Evolutionary conservation across 2,797 vertebrate genomes (phyloP).

Genomic region (Morus bassanus): DNA sequence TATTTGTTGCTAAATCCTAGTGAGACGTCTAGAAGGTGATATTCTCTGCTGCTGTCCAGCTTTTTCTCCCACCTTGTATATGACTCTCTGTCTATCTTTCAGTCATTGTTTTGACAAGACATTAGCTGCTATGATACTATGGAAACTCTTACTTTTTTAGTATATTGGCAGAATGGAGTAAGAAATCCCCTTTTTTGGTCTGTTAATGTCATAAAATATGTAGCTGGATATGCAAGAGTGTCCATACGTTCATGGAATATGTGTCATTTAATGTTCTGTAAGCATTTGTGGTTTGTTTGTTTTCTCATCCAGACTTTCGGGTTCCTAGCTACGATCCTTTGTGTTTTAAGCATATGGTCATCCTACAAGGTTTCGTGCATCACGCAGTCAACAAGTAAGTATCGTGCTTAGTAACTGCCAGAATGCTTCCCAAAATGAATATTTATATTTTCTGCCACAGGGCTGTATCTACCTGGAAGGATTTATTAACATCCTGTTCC

Average conservation of each 20-base stretch:
- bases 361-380: constrained; percentile 89
- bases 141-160: not conserved
- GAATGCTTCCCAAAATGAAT: not conserved
- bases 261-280: constrained; percentile 10
- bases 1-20: not conserved
- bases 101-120: not conserved
- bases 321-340: constrained; percentile 88
- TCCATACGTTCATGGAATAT: not conserved
- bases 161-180: not conserved
- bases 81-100: not conserved
- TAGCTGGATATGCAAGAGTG: not conserved
- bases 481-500: not conserved
- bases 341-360: constrained; percentile 86
- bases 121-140: not conserved
- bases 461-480: not conserved
- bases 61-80: not conserved
- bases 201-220: not conserved
- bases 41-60: not conserved
- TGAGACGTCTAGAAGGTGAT: not conserved
- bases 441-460: not conserved
- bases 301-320: constrained; percentile 84
- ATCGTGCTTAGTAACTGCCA: not conserved
- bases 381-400: constrained; percentile 85
- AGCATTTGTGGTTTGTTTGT: constrained; percentile 37
- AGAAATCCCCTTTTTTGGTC: not conserved